A percentile compares a stretch with the other conserved stretches of the same genome.
Evolutionary conservation across 2,888 invertebrate species (phyloP).

Genomic region (Xanthia togata): DNA sequence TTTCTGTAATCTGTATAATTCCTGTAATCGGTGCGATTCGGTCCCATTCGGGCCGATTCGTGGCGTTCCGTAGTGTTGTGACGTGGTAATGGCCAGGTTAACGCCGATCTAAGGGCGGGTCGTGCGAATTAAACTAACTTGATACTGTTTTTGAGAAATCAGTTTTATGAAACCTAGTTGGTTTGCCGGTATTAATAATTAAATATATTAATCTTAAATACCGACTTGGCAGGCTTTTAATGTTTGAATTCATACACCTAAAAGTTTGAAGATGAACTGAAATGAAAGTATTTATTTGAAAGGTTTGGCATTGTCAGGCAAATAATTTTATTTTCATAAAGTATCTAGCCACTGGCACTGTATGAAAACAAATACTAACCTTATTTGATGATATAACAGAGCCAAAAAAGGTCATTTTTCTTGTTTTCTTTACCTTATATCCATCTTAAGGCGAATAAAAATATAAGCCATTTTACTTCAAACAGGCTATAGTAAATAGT

Average conservation of each 20-base stretch:
- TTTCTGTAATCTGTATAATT: constrained; percentile 71
- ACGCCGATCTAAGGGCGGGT: constrained; percentile 38
- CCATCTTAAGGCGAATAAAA: constrained; percentile 21
- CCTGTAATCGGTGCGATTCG: constrained; percentile 67
- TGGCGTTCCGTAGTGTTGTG: constrained; percentile 62
- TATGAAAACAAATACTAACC: too few relatives aligned
- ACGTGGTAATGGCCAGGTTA: constrained; percentile 71
- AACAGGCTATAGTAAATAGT: constrained; percentile 45
- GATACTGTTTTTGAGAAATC: not conserved
- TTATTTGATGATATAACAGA: too few relatives aligned
- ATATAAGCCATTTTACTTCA: constrained; percentile 29
- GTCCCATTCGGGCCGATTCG: constrained; percentile 54
- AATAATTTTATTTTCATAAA: not conserved
- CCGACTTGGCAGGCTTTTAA: not conserved
- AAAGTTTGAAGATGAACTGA: not conserved
- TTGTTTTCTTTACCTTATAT: not conserved
- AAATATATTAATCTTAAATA: too few relatives aligned
- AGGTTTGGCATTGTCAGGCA: not conserved
- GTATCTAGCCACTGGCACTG: too few relatives aligned
- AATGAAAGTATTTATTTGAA: too few relatives aligned
- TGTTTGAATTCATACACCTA: not conserved
- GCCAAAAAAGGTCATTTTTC: not conserved
- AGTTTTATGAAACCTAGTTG: not conserved
- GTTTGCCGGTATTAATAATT: not conserved
- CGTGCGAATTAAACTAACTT: constrained; percentile 37